Evolutionary conservation across 2,113 vertebrate species (phyloP).

Genomic region (Tetrax tetrax): DNA sequence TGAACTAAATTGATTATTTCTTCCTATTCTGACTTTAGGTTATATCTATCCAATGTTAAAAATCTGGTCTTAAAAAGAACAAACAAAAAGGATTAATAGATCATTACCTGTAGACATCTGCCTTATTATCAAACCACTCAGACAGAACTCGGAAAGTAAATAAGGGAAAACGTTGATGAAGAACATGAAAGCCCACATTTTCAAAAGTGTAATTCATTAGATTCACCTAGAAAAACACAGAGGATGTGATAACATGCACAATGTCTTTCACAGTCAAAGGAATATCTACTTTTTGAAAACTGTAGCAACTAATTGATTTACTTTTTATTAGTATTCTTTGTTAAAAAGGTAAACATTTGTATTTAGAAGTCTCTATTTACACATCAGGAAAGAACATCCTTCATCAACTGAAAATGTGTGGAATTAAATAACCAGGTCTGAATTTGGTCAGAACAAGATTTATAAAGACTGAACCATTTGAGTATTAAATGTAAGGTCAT

Average conservation of each 20-base stretch:
- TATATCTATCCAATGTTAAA: background rate
- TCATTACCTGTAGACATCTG: constrained; percentile 90
- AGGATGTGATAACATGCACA: background rate
- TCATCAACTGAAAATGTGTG: background rate
- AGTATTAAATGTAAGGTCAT: background rate
- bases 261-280: background rate
- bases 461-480: background rate
- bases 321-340: background rate
- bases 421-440: background rate
- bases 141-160: constrained; percentile 91
- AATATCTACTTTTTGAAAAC: background rate
- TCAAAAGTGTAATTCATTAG: constrained; percentile 95
- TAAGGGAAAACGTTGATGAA: constrained; percentile 94
- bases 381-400: background rate
- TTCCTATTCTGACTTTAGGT: background rate
- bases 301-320: background rate
- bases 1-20: background rate
- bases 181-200: constrained; percentile 95
- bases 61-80: background rate
- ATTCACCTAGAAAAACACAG: constrained; percentile 81
- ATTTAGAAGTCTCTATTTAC: background rate
- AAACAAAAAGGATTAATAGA: background rate
- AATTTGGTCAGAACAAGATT: background rate
- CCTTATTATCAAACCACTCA: constrained; percentile 97
- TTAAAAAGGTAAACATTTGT: background rate